These are phyloP conservation scores for Prionailurus bengalensis DNA, from an alignment of 2,113 vertebrate genomes.

Conservation along the genomic window DNA sequence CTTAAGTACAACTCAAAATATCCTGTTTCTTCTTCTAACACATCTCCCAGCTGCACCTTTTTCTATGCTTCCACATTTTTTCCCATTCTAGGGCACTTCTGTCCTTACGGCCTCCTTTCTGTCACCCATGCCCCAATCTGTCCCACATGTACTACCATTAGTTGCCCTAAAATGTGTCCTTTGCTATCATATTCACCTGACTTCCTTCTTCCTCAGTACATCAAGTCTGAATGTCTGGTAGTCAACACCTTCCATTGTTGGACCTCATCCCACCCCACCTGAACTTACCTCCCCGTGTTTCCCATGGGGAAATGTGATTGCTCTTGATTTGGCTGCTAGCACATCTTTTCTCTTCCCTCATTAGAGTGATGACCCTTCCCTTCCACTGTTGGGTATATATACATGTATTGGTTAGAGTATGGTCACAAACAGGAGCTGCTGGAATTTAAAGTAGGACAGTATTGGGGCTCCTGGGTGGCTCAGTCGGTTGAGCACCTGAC, in stretches of 20 bases:
- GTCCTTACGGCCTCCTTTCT: neutral
- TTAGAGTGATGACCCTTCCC: neutral
- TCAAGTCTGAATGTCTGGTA: neutral
- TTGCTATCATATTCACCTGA: neutral
- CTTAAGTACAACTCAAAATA: neutral
- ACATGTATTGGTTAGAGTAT: neutral
- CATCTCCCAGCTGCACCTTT: neutral
- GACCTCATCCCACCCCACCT: neutral
- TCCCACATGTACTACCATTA: neutral
- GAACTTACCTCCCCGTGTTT: neutral
- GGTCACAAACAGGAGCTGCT: neutral
- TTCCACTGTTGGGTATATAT: neutral
- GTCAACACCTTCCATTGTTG: neutral
- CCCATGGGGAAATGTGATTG: neutral
- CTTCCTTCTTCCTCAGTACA: neutral
- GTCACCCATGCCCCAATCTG: neutral
- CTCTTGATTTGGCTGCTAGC: neutral
- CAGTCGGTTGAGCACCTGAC: too few species aligned
- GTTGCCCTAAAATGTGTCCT: neutral
- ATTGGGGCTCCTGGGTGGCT: neutral
- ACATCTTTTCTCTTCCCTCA: neutral
- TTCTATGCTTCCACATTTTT: neutral
- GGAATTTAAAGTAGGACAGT: slow-evolving; percentile 16
- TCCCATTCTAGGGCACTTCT: neutral
- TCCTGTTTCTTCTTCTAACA: neutral